These are phyloP conservation scores for Mirounga angustirostris DNA, from an alignment of 2,113 vertebrate species.

Conservation along the genomic window DNA sequence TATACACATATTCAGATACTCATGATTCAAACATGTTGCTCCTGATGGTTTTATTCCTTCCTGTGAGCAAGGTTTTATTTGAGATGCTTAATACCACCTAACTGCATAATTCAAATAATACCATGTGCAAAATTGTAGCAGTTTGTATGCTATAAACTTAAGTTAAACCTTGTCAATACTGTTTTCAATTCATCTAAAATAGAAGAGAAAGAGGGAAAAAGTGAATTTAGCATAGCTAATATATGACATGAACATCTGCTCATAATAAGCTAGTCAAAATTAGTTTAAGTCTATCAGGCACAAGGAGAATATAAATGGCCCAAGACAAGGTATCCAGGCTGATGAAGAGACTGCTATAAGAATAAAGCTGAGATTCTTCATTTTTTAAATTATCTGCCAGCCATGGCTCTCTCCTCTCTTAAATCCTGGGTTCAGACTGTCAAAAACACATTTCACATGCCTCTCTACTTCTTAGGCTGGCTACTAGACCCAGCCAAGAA, in stretches of 20 bases:
- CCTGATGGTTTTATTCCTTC: constrained; percentile 36
- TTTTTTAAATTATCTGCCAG: background rate
- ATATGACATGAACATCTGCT: constrained; percentile 72
- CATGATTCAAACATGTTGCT: constrained; percentile 41
- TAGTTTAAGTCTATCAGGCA: constrained; percentile 60
- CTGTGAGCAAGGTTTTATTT: constrained; percentile 39
- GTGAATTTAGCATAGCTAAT: constrained; percentile 74
- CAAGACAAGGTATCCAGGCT: constrained; percentile 3
- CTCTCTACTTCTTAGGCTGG: background rate
- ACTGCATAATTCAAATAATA: constrained; percentile 39
- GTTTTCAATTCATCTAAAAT: constrained; percentile 6
- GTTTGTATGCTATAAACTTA: constrained; percentile 52
- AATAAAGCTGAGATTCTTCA: background rate
- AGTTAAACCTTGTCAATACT: constrained; percentile 61
- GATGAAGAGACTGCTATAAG: background rate
- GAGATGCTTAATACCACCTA: constrained; percentile 24
- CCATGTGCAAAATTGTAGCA: background rate
- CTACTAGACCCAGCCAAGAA: background rate
- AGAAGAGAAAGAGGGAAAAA: constrained; percentile 42
- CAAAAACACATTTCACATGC: background rate
- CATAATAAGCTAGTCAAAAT: constrained; percentile 72
- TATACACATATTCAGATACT: constrained; percentile 45
- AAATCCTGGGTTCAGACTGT: background rate
- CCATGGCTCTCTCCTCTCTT: background rate
- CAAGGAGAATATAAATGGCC: constrained; percentile 64